These are phyloP conservation scores for Chelon labrosus DNA, from an alignment of 2,797 vertebrate species.

Conservation along the genomic window DNA sequence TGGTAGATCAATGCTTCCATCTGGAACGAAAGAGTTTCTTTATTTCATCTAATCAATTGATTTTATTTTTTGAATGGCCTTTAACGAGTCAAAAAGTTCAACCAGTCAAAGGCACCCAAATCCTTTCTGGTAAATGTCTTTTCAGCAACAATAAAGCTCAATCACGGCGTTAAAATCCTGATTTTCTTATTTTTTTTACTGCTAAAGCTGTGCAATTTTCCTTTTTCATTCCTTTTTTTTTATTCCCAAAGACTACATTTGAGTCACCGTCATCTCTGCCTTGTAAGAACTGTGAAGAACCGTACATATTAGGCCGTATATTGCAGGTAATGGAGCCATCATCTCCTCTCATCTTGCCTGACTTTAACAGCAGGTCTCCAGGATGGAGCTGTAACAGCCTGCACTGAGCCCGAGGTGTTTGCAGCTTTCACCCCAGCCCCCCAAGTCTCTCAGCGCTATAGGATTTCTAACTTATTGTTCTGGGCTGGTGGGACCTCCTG, in stretches of 20 bases:
- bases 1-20: neutral
- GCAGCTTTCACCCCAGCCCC: neutral
- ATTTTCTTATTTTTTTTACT: no score
- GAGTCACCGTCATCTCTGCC: neutral
- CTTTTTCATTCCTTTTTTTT: neutral
- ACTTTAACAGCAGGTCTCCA: conserved; percentile 13
- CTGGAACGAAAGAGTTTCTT: no score
- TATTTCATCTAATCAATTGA: neutral
- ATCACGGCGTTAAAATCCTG: neutral
- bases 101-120: no score
- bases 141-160: no score
- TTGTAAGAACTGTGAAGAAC: neutral
- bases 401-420: conserved; percentile 18
- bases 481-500: conserved; percentile 63
- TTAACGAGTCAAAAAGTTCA: no score
- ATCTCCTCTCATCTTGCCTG: conserved; percentile 13
- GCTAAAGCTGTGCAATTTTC: neutral
- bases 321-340: conserved; percentile 33
- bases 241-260: neutral
- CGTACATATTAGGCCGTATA: neutral
- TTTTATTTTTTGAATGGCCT: no score
- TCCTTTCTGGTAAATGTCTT: no score
- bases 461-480: conserved; percentile 67
- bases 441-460: conserved; percentile 9
- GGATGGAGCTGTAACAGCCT: conserved; percentile 26